Evolutionary conservation across 1,140 invertebrate genomes (phyloP), one percentile per base, ranked within the genome.

Genomic region (Drosophila erecta): DNA sequence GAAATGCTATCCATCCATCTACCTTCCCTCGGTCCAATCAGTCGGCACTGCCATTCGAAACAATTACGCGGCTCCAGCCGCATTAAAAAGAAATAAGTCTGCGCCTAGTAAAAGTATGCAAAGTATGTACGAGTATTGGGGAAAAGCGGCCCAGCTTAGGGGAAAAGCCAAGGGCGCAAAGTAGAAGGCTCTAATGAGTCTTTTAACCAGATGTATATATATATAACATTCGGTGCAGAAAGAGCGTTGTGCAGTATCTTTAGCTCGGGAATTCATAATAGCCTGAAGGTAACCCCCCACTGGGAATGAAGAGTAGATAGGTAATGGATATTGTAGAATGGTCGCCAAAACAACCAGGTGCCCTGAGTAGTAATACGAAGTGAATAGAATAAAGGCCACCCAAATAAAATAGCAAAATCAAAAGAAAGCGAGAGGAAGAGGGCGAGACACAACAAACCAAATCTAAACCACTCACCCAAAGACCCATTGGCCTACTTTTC

Each of bases 401-500:
- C 35, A 7, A 35, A 51, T 75, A 70, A 65, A 79, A 56, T 77
- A 66, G 44, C 53, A 17, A 43, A 37, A 49, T 35, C 40, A 44
- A 66, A 54, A 44, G 60, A 70, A 47, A 46, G 64, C 51, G 33
- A 49, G 66, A 70, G 62, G 60, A 66, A 66, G 33, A 43, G 43
- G 35, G n/a, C 57, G 24, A 43, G 43, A 49, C 44, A 70, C 53
- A 60, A 30, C 41, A 61, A 87, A 80, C 72, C 66, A 77, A 80
- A 89, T 90, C 85, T 84, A 76, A 80, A 84, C 79, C 79, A 84
- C 79, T 89, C 79, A 84, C 84, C 84, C 79, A 89, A 70, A 89
- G 85, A 89, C 84, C 84, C 85, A 89, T 89, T 89, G 84, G 72
- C 84, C 84, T 89, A 89, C 79, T 89, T 89, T 89, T 84, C 73